Percentiles rank a stretch among this genome's conserved stretches.
Conservation (phyloP, 2,888 invertebrate species). For the Callinectes sapidus region DNA sequence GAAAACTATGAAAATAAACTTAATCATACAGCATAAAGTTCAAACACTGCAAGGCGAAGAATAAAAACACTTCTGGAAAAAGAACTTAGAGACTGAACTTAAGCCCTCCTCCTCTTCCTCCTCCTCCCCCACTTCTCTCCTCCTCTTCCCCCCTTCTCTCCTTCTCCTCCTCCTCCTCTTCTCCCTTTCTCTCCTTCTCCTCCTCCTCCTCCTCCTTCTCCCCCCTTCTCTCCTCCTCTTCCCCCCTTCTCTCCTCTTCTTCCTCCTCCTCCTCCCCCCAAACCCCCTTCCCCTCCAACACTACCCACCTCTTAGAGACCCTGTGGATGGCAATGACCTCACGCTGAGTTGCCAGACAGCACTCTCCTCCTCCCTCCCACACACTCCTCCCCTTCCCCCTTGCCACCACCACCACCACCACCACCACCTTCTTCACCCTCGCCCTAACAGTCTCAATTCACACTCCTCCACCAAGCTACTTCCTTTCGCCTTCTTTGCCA, state of each 20-base stretch:
- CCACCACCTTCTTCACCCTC: background rate
- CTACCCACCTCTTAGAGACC: slow-evolving; percentile 6
- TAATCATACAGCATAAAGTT: background rate
- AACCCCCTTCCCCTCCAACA: background rate
- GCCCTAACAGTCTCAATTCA: slow-evolving; percentile 6
- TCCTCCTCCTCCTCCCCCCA: background rate
- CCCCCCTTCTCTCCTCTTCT: background rate
- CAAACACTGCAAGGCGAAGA: background rate
- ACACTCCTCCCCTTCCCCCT: background rate
- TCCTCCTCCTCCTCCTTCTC: background rate
- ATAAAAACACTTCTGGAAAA: background rate
- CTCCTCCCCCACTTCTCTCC: background rate
- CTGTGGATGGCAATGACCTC: slow-evolving; percentile 28
- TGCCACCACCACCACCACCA: background rate
- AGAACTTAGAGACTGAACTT: background rate
- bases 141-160: no score
- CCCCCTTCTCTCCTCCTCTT: background rate
- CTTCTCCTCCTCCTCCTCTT: no score
- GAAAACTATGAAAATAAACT: no score
- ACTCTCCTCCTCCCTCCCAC: slow-evolving; percentile 19
- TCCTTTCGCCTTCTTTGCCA: slow-evolving; percentile 23
- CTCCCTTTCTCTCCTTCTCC: no score
- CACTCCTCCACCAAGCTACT: background rate
- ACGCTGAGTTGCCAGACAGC: slow-evolving; percentile 24
- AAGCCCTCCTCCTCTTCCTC: background rate